Evolutionary conservation across 2,797 vertebrate species (phyloP), one percentile per base, ranked within the genome.

Genomic region (Podargus strigoides): DNA sequence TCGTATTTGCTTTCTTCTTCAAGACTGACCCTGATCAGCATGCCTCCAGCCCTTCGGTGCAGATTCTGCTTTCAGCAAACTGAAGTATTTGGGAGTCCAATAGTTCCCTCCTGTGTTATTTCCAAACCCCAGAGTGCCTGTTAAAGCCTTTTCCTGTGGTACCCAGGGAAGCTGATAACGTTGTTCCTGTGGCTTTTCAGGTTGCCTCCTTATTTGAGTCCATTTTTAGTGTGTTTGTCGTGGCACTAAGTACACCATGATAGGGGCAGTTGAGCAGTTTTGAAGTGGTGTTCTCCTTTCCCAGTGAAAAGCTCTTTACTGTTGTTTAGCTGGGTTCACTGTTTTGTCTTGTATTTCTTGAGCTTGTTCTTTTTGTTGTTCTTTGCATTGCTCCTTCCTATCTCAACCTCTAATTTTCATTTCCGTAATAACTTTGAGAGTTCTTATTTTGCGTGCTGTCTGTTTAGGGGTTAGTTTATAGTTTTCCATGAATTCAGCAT

Each of bases 401-500:
- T 84, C 49, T 88, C 30, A 92, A 5, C 32, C 69, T 92, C 62
- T 76, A 63, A 79, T 93, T 92, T 93, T 75, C 55, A 63, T 37
- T 84, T 90, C 49, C 42, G 5, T 50, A 63, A 59, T 80, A 79
- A 74, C 62, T 58, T 32, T 2, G 14, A 56, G 28, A 76, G 28
- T 49, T 96, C 44, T 82, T 84, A 46, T 67, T 93, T 91, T 93
- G 34, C 4, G 0, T 85, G 49, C 22, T 79, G 47, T 90, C 27
- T 89, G 36, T 93, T 86, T 39, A 69, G 77, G 34, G 41, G 67
- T 92, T 90, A 64, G 53, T 96, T 90, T 88, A 55, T 47, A 46
- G 30, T 80, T 73, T 95, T 90, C 37, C 52, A 44, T 60, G 60
- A 70, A 58, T 94, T 94, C 95, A 95, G 60, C 49, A 14, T 68